Conservation (phyloP, 2,797 vertebrate species). For the Petrocephalus schoutedeni region DNA sequence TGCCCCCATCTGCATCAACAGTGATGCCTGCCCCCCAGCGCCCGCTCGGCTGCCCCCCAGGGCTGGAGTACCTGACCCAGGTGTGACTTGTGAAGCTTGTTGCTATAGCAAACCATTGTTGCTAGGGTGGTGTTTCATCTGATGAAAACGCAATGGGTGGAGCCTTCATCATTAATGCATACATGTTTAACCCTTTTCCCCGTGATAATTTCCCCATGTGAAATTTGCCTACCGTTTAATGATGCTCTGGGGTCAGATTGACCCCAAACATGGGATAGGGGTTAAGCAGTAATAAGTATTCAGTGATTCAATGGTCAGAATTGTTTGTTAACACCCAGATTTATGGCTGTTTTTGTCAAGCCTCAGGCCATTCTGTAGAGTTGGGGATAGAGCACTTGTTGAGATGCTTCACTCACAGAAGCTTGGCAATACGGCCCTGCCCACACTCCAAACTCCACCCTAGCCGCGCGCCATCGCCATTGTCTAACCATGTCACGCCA, state of each 20-base stretch:
- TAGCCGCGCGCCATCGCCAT: no score
- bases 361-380: background rate
- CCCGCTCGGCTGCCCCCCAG: constrained; percentile 63
- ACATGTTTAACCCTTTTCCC: background rate
- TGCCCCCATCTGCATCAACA: constrained; percentile 23
- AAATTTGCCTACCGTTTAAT: no score
- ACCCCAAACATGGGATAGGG: no score
- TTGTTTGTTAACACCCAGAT: background rate
- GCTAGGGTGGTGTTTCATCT: background rate
- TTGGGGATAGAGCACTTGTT: background rate
- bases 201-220: no score
- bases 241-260: no score
- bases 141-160: background rate
- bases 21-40: constrained; percentile 56
- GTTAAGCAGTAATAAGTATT: background rate
- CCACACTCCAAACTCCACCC: background rate
- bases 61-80: constrained; percentile 71
- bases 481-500: background rate
- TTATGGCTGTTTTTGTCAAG: background rate
- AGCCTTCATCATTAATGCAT: background rate
- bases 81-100: constrained; percentile 42
- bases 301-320: background rate
- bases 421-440: background rate
- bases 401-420: background rate
- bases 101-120: background rate